These are phyloP conservation scores for Hedychridium roseum DNA, from an alignment of 2,888 invertebrate species.

Conservation along the genomic window DNA sequence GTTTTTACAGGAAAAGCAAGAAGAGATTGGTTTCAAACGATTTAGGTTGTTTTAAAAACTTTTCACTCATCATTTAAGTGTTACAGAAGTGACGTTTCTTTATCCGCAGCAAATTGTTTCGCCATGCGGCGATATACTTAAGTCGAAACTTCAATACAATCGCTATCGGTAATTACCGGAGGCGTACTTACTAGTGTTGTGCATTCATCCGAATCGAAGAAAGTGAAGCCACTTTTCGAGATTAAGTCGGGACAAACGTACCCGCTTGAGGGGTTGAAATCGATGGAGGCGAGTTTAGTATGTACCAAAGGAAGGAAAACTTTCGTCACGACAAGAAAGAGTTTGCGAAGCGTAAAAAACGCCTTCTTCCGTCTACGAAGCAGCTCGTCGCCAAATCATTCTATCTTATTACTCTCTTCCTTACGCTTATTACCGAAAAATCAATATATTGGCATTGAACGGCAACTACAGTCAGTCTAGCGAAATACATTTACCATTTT, in stretches of 20 bases:
- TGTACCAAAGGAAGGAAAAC: constrained; percentile 13
- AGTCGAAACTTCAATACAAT: too few relatives aligned
- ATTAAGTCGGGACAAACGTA: constrained; percentile 20
- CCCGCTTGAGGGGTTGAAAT: constrained; percentile 5
- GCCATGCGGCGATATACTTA: too few relatives aligned
- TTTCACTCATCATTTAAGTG: too few relatives aligned
- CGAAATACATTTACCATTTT: too few relatives aligned
- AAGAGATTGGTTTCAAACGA: too few relatives aligned
- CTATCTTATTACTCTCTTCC: constrained; percentile 15
- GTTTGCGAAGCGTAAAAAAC: constrained; percentile 12
- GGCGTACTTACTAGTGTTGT: too few relatives aligned
- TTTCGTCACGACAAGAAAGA: constrained; percentile 11
- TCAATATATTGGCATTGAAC: neutral
- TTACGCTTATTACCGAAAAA: neutral
- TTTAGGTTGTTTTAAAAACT: too few relatives aligned
- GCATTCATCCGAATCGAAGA: too few relatives aligned
- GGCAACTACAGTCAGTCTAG: neutral
- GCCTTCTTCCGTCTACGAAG: constrained; percentile 9
- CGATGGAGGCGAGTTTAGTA: constrained; percentile 13
- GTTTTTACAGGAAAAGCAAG: too few relatives aligned
- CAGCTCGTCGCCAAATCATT: constrained; percentile 22
- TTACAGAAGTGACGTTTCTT: too few relatives aligned
- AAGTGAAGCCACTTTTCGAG: constrained; percentile 21
- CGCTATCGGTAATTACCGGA: too few relatives aligned
- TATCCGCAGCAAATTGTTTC: too few relatives aligned